Evolutionary conservation across 2,113 vertebrate species (phyloP).

Genomic region (Psophia crepitans): DNA sequence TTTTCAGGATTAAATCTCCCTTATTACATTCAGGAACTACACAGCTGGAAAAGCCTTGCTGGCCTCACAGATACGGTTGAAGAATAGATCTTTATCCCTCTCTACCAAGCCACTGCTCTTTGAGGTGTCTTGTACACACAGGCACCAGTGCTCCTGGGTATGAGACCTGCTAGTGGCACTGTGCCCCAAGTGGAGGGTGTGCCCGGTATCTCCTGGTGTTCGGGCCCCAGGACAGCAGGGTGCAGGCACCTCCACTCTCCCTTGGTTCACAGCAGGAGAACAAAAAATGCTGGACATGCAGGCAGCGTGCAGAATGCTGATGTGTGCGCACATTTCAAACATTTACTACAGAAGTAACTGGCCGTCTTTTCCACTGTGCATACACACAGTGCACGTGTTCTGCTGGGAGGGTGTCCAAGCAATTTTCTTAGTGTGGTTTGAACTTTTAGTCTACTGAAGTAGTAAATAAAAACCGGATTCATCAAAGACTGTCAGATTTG

Average conservation of each 20-base stretch:
- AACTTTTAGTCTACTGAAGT: not conserved
- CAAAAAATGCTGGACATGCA: not conserved
- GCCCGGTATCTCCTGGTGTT: not conserved
- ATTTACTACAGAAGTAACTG: not conserved
- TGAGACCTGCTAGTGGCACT: not conserved
- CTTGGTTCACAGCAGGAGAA: not conserved
- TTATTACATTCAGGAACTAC: not conserved
- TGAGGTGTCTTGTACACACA: not conserved
- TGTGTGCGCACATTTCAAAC: not conserved
- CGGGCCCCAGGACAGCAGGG: fast-evolving
- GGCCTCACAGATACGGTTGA: not conserved
- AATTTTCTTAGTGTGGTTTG: not conserved
- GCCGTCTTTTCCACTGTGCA: not conserved
- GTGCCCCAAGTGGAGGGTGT: fast-evolving
- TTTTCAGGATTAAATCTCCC: not conserved
- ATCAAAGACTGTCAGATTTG: not conserved
- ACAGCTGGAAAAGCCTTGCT: not conserved
- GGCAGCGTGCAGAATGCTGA: not conserved
- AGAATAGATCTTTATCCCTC: not conserved
- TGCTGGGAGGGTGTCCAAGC: not conserved
- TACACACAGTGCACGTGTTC: not conserved
- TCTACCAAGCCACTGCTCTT: not conserved
- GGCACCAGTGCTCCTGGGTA: not conserved
- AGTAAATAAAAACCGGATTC: not conserved
- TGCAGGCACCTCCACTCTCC: not conserved